Base-by-base conservation (phyloP, 2,888 invertebrate genomes). In the Lasius platythorax region DNA sequence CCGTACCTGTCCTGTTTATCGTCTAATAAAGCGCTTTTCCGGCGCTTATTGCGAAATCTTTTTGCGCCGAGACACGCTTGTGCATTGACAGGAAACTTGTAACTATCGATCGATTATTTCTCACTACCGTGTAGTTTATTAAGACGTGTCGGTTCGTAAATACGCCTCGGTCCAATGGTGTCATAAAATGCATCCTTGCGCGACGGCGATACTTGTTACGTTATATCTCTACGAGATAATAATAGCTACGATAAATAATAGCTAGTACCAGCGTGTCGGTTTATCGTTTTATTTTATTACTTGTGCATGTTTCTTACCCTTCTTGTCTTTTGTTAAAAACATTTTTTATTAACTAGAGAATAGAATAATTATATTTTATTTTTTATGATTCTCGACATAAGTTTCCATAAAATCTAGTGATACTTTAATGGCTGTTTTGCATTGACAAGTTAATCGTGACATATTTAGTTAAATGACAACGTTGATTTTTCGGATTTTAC, bases 81-180 rank as follows among this genome's bases (percentile, higher is more conserved):
- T 56, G 40, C 67, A 56, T 78, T 78, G 76, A 67, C 66, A 56
- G 76, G 28, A 28, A 28, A 15, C 28, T 67, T 12, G 18, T 76
- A 56, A 30, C 56, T 67, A 78, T 67, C 67, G 67, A 78, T 78
- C 67, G 56, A 67, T 78, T 78, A 78, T 67, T 78, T 78, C 76
- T 56, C 67, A 56, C 53, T 78, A 78, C 67, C 53, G 67, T 40
- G 56, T 78, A 67, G 76, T 78, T 78, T 67, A 78, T 78, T 78
- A 78, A 78, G 76, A 78, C 76, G 30, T 56, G 40, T 40, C 66
- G 28, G 53, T 40, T 28, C 9, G 53, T 78, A 67, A 78, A 53
- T 67, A 66, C 53, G 40, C 30, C 66, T 53, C 23, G 50, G 28
- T 18, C 37, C 66, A 28, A 28, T 18, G 18, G 23, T 37, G 53